Conservation (phyloP, 2,888 invertebrate species). For the Aporophyla lueneburgensis region DNA sequence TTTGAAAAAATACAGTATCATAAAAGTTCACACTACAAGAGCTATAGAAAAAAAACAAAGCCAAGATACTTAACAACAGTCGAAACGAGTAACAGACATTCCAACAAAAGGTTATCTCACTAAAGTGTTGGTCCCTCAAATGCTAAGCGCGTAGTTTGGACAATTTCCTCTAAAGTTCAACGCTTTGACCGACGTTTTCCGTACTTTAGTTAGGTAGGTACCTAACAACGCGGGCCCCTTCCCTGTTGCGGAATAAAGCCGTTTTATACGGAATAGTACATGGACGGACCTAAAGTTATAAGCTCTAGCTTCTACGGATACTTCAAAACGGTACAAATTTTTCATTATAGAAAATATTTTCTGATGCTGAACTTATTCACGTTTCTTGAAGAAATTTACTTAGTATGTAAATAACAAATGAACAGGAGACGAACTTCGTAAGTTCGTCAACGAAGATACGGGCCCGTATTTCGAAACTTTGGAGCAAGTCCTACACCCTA, state of each 20-base stretch:
- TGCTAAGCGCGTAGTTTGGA: constrained; percentile 72
- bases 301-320: constrained; percentile 44
- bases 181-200: constrained; percentile 75
- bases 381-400: background rate
- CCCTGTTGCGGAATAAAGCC: constrained; percentile 72
- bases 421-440: background rate
- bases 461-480: too few species aligned
- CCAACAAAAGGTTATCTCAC: constrained; percentile 71
- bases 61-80: constrained; percentile 53
- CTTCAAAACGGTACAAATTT: background rate
- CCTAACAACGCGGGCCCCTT: constrained; percentile 72
- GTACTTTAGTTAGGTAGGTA: constrained; percentile 72
- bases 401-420: background rate
- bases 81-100: constrained; percentile 68
- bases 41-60: constrained; percentile 23
- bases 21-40: constrained; percentile 10
- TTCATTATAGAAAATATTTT: background rate
- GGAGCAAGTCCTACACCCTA: too few species aligned
- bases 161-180: constrained; percentile 76
- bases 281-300: constrained; percentile 65
- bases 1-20: constrained; percentile 4
- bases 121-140: constrained; percentile 71
- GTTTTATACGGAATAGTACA: constrained; percentile 68
- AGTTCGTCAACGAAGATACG: too few species aligned
- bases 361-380: background rate